Conservation (phyloP, 1,140 invertebrate genomes). For the Brachionus calyciflorus region DNA sequence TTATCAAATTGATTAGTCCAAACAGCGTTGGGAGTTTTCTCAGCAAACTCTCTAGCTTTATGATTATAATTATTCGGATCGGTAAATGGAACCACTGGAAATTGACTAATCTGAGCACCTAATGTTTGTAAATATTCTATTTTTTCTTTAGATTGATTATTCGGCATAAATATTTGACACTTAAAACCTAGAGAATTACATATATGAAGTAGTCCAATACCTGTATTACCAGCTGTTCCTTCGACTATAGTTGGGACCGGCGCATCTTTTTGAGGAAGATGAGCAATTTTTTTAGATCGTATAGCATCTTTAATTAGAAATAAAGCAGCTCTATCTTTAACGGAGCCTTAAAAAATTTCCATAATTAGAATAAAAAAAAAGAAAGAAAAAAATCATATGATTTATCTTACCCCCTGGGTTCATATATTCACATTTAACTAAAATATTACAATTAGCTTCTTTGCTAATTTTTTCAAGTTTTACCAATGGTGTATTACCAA, state of each 20-base stretch:
- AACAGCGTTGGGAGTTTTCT: slow-evolving; percentile 58
- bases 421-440: slow-evolving; percentile 60
- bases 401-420: slow-evolving; percentile 56
- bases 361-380: not conserved
- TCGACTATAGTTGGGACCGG: slow-evolving; percentile 56
- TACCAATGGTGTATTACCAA: slow-evolving; percentile 57
- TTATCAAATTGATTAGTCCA: slow-evolving; percentile 64
- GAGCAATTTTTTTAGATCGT: slow-evolving; percentile 51
- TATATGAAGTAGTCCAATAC: slow-evolving; percentile 61
- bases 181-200: slow-evolving; percentile 59
- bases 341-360: slow-evolving; percentile 52
- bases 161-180: slow-evolving; percentile 61
- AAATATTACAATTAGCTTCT: slow-evolving; percentile 59
- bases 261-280: slow-evolving; percentile 6
- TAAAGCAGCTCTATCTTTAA: slow-evolving; percentile 59
- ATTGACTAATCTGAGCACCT: slow-evolving; percentile 55
- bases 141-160: slow-evolving; percentile 60
- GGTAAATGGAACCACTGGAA: slow-evolving; percentile 57
- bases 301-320: slow-evolving; percentile 59
- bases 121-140: slow-evolving; percentile 56
- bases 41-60: slow-evolving; percentile 57
- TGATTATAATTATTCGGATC: slow-evolving; percentile 60
- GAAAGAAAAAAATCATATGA: not conserved
- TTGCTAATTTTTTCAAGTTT: slow-evolving; percentile 58
- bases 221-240: slow-evolving; percentile 62